These are phyloP conservation scores for Hirudinaria manillensis DNA, from an alignment of 2,888 invertebrate genomes.

Conservation along the genomic window DNA sequence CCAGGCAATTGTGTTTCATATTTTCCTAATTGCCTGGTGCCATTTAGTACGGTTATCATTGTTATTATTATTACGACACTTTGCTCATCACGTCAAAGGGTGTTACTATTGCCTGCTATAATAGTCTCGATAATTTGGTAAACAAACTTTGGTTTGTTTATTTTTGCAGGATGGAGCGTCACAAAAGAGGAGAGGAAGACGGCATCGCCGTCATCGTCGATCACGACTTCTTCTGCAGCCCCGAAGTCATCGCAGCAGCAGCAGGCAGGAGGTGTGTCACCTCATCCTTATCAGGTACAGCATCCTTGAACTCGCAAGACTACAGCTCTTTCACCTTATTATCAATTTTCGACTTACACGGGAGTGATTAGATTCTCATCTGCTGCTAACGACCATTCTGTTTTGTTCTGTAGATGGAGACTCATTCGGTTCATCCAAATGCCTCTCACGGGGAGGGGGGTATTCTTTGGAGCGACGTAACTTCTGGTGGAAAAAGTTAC, in stretches of 20 bases:
- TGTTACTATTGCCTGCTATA: too few species aligned
- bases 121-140: too few species aligned
- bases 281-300: conserved; percentile 35
- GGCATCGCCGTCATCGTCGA: neutral
- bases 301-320: conserved; percentile 14
- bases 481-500: conserved; percentile 40
- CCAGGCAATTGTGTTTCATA: too few species aligned
- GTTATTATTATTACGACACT: too few species aligned
- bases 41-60: too few species aligned
- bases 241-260: conserved; percentile 51
- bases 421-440: neutral
- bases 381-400: neutral
- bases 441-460: conserved; percentile 7
- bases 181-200: conserved; percentile 4
- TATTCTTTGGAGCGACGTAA: conserved; percentile 57
- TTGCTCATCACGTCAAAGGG: too few species aligned
- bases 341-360: neutral
- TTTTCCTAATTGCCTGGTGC: too few species aligned
- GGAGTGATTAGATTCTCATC: neutral
- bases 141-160: too few species aligned
- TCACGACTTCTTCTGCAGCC: conserved; percentile 31
- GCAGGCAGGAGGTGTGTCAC: conserved; percentile 43
- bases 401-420: neutral
- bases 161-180: conserved; percentile 5
- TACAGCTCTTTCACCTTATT: neutral